A percentile compares a stretch with the other conserved stretches of the same genome.
Conservation (phyloP, 1,140 invertebrate genomes). For the Wasmannia auropunctata region DNA sequence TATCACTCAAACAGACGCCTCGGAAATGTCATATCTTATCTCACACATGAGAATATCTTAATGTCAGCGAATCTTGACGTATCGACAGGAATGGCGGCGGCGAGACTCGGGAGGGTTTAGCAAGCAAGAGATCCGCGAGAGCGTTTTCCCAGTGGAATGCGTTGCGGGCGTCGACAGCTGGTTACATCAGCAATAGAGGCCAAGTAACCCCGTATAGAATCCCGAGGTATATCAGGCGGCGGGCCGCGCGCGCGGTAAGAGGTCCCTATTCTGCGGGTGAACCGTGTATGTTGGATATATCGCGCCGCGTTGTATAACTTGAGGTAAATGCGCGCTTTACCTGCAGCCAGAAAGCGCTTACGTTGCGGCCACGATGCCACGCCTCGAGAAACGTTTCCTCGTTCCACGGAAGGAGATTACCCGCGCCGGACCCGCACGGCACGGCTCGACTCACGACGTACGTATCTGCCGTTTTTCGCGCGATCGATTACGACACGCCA, state of each 20-base stretch:
- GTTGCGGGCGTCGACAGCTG: constrained; percentile 30
- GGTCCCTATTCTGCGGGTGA: constrained; percentile 43
- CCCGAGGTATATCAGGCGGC: constrained; percentile 37
- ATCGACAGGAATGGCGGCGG: not conserved
- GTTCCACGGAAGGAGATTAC: constrained; percentile 79
- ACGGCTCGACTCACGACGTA: not conserved
- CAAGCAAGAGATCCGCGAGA: constrained; percentile 8
- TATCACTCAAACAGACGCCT: not conserved
- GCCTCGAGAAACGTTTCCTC: constrained; percentile 80
- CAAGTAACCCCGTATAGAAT: constrained; percentile 27
- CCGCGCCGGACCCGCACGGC: constrained; percentile 8
- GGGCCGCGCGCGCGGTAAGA: constrained; percentile 57
- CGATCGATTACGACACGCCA: constrained; percentile 53
- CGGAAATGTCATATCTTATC: not conserved
- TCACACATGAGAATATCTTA: not conserved
- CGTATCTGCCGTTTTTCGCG: not conserved
- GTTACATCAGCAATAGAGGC: constrained; percentile 56
- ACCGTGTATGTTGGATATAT: constrained; percentile 43
- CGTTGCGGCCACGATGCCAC: constrained; percentile 74
- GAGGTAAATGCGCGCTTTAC: constrained; percentile 55
- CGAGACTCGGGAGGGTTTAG: not conserved
- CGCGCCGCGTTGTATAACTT: constrained; percentile 68
- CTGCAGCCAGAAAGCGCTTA: constrained; percentile 57
- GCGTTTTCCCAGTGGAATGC: constrained; percentile 29
- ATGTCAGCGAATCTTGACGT: not conserved